Base-by-base conservation (phyloP, 2,888 invertebrate genomes). In the Lacanobia oleracea region DNA sequence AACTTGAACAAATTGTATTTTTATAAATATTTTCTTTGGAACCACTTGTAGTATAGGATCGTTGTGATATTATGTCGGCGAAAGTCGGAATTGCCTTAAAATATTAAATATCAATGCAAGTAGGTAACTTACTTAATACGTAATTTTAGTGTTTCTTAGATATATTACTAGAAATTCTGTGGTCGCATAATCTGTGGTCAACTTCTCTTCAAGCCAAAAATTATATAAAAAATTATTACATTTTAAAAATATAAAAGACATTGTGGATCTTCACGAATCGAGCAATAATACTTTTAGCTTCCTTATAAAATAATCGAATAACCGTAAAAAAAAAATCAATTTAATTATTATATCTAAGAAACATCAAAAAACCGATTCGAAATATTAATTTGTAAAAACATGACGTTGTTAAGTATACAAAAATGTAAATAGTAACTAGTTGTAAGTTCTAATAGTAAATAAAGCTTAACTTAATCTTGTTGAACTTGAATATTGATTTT, bases 391-490 rank as follows among this genome's bases (percentile, higher is more conserved):
- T 91, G 90, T 92, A 86, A 89, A 88, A 91, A 92, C 93, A 94
- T 94, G 94, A 94, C 94, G 89, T 91, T 92, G 90, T 93, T 93
- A 88, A 86, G 84, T 82, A 81, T 81, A 88, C 61, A 88, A 87
- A 89, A 90, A 90, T 95, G 94, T 95, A 95, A 94, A 95, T 95
- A 95, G 84, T 91, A 90, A 88, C 72, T 88, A 94, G 92, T 88
- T 84, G 68, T 94, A 94, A 93, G 92, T 88, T 67, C 87, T 90
- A 91, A 89, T 89, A 79, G 78, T 87, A 89, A 86, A 89, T 90
- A 92, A 94, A 93, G 89, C 92, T 92, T 95, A 95, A 95, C 93
- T 95, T 95, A 95, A 95, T 92, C 85, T 94, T 95, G 95, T 96
- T 95, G 94, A 95, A 92, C 93, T 92, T 95, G 92, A 94, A 94